Conservation (phyloP, 2,113 vertebrate species). For the Sinocyclocheilus grahami region DNA sequence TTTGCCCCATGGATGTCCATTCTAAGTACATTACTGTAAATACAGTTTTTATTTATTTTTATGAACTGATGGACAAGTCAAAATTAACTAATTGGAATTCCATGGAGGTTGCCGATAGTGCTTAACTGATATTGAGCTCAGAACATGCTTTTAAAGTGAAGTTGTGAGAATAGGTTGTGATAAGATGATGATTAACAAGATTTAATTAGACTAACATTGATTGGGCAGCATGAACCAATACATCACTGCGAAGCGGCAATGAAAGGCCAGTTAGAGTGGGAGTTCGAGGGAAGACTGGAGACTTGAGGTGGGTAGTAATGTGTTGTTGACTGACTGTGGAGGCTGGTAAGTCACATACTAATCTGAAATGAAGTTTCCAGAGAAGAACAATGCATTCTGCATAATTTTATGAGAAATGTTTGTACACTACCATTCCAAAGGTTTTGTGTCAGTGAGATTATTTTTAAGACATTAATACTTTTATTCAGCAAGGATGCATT, state of each 20-base stretch:
- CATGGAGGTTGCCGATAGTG: background rate
- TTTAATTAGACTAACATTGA: constrained; percentile 21
- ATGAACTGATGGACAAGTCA: background rate
- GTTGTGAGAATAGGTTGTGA: background rate
- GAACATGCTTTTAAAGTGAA: background rate
- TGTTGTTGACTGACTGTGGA: background rate
- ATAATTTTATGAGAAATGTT: background rate
- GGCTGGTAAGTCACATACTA: background rate
- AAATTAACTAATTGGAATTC: background rate
- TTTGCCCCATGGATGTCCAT: background rate
- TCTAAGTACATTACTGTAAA: background rate
- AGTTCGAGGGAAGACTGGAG: background rate
- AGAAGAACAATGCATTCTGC: background rate
- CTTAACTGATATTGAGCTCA: background rate
- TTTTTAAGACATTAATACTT: background rate
- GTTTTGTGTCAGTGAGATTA: too few species aligned
- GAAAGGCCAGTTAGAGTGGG: constrained; percentile 21
- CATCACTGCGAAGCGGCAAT: background rate
- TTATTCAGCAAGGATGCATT: background rate
- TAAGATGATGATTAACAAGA: background rate
- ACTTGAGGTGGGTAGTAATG: background rate
- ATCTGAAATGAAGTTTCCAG: background rate
- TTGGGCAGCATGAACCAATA: constrained; percentile 4
- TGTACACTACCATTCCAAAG: background rate
- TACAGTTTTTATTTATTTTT: background rate